Evolutionary conservation across 1,140 invertebrate genomes (phyloP), one percentile per base, ranked within the genome.

Genomic region (Bombus balteatus): DNA sequence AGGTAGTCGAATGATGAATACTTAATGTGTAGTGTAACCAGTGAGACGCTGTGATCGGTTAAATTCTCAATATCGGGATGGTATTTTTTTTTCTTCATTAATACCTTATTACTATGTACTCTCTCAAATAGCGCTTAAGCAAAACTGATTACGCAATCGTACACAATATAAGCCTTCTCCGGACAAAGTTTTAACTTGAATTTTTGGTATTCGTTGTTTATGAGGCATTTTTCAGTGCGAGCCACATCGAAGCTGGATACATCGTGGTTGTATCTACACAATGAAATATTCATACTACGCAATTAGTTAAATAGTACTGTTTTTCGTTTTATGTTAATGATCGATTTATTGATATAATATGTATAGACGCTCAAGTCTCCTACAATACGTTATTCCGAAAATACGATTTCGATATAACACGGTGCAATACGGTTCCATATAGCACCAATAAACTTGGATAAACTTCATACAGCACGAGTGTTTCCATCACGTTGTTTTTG

Each of bases 221-320:
- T 34, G 22, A 43, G 37, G 12, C 13, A 53, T 34, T 5, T 5
- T 53, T 78, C 5, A 70, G 65, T n/a, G 12, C 39, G 25, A 12
- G 9, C 22, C 25, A 0, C 28, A 13, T 34, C 34, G 18, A 53
- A 22, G 5, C 47, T 53, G 5, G 5, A 0, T 53, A 12, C 1
- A 3, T 53, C 47, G 9, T 22, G 18, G 13, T 10, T 37, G 9
- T 34, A 47, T 57, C 47, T 71, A 71, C 65, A 34, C 25, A 53
- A 53, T 83, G 37, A 71, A 83, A 71, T 83, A 83, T 83, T 77
- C 39, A 71, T 59, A 28, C 6, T 37, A 22, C 9, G 39, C 13
- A 32, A 22, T n/a, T n/a, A 13, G 43, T 66, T 13, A n/a, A 57
- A 18, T n/a, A 47, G 1, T 37, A 59, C 18, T 15, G 1, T 66